These are phyloP conservation scores for Pyrgus malvae DNA, from an alignment of 2,888 invertebrate genomes.

Conservation along the genomic window DNA sequence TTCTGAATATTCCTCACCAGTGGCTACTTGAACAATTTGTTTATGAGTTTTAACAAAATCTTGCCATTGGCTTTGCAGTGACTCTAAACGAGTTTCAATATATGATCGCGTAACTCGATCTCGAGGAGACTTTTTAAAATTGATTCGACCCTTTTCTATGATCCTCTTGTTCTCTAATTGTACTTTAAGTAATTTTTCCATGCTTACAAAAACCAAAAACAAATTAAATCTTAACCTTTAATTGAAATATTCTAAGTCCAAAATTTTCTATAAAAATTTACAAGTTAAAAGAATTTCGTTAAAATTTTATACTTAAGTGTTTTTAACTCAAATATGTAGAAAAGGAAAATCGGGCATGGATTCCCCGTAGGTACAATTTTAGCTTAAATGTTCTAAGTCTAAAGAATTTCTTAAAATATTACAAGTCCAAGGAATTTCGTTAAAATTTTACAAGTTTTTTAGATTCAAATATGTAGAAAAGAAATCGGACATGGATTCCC, in stretches of 20 bases:
- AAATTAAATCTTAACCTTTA: not conserved
- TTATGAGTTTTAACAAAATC: conserved; percentile 12
- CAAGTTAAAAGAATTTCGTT: not conserved
- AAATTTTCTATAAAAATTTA: not conserved
- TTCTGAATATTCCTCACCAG: not conserved
- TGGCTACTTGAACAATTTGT: not conserved
- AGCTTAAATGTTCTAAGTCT: conserved; percentile 9
- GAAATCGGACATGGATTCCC: no score
- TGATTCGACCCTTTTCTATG: conserved; percentile 1
- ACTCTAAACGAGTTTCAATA: conserved; percentile 7
- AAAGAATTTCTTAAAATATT: no score
- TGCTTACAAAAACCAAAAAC: no score
- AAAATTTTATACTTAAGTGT: conserved; percentile 12
- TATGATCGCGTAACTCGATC: not conserved
- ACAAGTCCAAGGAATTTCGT: no score
- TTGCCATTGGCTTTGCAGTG: not conserved
- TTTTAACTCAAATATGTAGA: not conserved
- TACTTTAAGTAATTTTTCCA: conserved; percentile 4
- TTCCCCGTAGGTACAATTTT: not conserved
- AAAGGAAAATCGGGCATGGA: conserved; percentile 8
- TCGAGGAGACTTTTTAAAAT: conserved; percentile 6
- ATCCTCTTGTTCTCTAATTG: conserved; percentile 7
- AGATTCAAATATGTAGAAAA: no score
- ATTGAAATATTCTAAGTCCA: not conserved
- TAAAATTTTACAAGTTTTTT: not conserved